Base-by-base conservation (phyloP, 2,797 vertebrate species). In the Amblyopsis hoosieri region DNA sequence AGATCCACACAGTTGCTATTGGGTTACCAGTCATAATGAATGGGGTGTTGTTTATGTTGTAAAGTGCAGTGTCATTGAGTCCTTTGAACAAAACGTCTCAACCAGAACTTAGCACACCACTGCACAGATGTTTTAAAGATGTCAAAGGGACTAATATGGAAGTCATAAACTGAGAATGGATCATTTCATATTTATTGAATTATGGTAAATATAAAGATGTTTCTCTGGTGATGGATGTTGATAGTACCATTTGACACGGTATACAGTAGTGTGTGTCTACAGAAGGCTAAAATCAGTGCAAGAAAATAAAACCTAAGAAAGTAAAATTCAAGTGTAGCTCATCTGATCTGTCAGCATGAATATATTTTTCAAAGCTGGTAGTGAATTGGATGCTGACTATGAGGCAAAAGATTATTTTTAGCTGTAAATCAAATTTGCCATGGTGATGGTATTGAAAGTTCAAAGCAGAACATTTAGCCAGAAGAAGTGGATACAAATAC, bases 1-100 rank as follows among this genome's bases (percentile, higher is more conserved):
- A 74, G 80, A 76, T 89, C 88, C 91, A 86, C 54, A 2, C 19
- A 77, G 85, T 86, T 52, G 64, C 83, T 90, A 93, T 94, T 92
- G 37, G 37, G 78, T 88, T 91, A 88, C 94, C 53, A 63, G 84
- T 87, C 89, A 90, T 94, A 95, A 93, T 92, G 92, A 90, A 91
- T 87, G 91, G 85, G 87, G 77, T 94, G 94, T 94, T 95, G 94
- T 93, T 94, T 93, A 90, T 89, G 87, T 92, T 94, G 92, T 95
- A 90, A 89, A 78, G 85, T 84, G 84, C 85, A 84, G 78, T 80
- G 85, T 91, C 84, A 86, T 72, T 56, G 56, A 84, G 91, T 85
- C 92, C 79, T 78, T 23, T 55, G 93, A 90, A 91, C 90, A 86
- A 72, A 67, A 71, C 76, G 79, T 85, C 82, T 85, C 65, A 80